These are phyloP conservation scores for Branchinecta lindahli DNA, from an alignment of 1,140 invertebrate genomes.

Conservation along the genomic window DNA sequence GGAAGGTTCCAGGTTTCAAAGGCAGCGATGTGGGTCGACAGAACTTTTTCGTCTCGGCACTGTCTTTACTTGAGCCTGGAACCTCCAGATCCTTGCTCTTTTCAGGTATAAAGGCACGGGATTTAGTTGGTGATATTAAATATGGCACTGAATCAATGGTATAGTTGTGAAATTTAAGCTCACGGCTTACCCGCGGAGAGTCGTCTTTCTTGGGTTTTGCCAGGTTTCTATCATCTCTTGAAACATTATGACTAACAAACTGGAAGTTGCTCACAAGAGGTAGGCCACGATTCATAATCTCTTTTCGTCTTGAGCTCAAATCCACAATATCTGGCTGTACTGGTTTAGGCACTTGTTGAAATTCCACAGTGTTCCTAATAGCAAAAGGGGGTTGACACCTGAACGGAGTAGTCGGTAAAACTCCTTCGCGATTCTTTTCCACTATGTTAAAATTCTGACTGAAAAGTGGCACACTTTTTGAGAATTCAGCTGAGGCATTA, in stretches of 20 bases:
- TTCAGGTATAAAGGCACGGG: constrained; percentile 12
- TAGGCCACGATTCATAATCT: background rate
- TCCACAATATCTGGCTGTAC: background rate
- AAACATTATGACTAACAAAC: background rate
- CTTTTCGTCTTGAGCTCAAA: background rate
- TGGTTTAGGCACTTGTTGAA: background rate
- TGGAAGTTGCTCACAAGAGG: background rate
- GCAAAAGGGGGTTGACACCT: too few species aligned
- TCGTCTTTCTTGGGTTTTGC: background rate
- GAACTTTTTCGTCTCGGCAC: constrained; percentile 38
- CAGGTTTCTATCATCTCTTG: background rate
- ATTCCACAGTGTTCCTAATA: too few species aligned
- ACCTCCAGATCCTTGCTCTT: background rate
- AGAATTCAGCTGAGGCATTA: too few species aligned
- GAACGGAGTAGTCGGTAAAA: too few species aligned
- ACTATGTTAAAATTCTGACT: too few species aligned
- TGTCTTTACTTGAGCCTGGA: background rate
- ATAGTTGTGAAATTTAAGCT: constrained; percentile 9
- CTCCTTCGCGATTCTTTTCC: too few species aligned
- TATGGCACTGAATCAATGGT: constrained; percentile 10
- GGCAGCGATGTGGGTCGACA: constrained; percentile 58
- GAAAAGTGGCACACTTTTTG: too few species aligned
- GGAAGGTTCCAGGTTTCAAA: constrained; percentile 60
- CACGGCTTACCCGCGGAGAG: background rate
- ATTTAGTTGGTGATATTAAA: constrained; percentile 1